phyloP scores from a whole-genome alignment of 2,113 vertebrate species.

The Deroptyus accipitrinus region DNA sequence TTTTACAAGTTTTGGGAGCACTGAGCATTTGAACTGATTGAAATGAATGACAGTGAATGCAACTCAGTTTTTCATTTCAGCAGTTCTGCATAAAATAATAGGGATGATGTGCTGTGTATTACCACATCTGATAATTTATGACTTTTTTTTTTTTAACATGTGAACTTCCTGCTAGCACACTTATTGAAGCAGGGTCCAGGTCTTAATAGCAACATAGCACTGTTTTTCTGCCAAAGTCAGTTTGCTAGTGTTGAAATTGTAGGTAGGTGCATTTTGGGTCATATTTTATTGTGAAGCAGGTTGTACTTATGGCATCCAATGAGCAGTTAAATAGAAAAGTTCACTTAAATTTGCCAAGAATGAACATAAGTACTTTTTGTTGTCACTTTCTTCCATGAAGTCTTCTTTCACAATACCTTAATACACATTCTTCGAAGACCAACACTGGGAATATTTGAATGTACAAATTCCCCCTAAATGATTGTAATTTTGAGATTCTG shows the following conservation, averaged over 20 bases:
- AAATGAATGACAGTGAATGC: background rate
- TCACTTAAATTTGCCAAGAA: background rate
- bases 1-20: background rate
- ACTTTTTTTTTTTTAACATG: background rate
- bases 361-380: accelerated
- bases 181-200: background rate
- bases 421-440: background rate
- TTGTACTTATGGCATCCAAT: background rate
- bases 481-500: background rate
- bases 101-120: background rate
- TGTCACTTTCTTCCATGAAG: background rate
- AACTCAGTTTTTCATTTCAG: background rate
- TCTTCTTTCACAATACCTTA: background rate
- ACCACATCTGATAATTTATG: background rate
- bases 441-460: background rate
- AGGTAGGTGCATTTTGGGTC: background rate
- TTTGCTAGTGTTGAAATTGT: background rate
- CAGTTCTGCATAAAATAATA: background rate
- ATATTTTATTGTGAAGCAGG: background rate
- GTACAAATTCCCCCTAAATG: background rate
- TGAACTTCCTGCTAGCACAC: background rate
- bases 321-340: background rate
- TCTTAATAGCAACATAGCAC: background rate
- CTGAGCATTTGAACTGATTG: background rate
- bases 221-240: background rate